Evolutionary conservation across 1,140 invertebrate species (phyloP).

Genomic region (Temnothorax curvispinosus): DNA sequence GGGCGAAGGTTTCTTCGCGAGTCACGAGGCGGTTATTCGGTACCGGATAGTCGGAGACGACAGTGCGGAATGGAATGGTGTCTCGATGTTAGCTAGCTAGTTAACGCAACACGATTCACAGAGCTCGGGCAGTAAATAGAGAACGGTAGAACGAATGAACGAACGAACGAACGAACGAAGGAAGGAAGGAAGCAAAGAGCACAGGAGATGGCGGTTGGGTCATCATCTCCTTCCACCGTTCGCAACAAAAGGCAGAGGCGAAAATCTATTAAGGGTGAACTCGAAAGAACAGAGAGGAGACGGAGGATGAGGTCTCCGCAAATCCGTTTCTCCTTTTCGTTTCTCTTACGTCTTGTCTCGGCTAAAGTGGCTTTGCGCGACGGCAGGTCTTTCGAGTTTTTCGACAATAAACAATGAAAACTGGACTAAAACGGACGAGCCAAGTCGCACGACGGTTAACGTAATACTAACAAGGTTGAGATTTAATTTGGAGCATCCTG

Average conservation of each 20-base stretch:
- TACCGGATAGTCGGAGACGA: conserved; percentile 43
- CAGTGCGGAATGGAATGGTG: conserved; percentile 20
- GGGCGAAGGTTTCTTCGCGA: neutral
- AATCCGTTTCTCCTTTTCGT: conserved; percentile 63
- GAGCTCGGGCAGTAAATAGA: conserved; percentile 43
- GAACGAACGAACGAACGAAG: neutral
- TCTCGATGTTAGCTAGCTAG: conserved; percentile 41
- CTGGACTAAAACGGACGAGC: conserved; percentile 37
- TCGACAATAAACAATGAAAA: conserved; percentile 55
- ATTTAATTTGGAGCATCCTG: conserved; percentile 63
- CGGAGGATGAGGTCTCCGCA: conserved; percentile 7
- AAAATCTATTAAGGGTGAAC: conserved; percentile 61
- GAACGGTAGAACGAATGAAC: conserved; percentile 6
- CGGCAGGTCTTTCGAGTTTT: conserved; percentile 42
- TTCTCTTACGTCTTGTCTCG: conserved; percentile 29
- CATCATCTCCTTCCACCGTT: conserved; percentile 38
- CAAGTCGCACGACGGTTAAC: conserved; percentile 59
- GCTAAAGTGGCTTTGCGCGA: conserved; percentile 60
- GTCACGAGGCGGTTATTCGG: conserved; percentile 43
- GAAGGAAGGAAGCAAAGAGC: neutral
- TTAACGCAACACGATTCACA: conserved; percentile 54
- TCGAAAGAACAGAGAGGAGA: conserved; percentile 30
- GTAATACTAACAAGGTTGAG: conserved; percentile 65
- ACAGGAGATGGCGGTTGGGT: conserved; percentile 30
- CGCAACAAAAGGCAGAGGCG: conserved; percentile 58